phyloP scores from a whole-genome alignment of 2,113 vertebrate species.

The Theristicus caerulescens region DNA sequence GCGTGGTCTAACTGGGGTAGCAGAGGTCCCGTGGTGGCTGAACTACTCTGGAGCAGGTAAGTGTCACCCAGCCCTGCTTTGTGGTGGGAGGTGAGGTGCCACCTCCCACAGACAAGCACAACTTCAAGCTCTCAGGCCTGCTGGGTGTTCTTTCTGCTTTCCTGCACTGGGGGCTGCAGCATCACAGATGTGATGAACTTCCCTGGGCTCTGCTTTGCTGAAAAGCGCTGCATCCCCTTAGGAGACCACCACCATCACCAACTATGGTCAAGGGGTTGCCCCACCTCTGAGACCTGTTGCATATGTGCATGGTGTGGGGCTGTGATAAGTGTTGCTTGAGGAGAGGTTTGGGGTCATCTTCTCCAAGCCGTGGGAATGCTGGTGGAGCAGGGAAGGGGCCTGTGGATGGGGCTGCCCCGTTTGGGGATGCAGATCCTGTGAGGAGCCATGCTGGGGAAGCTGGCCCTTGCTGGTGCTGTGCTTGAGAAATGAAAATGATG shows the following conservation, averaged over 20 bases:
- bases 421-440: accelerated
- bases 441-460: accelerated
- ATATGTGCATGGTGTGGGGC: not conserved
- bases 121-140: not conserved
- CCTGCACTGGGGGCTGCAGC: not conserved
- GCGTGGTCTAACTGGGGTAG: accelerated
- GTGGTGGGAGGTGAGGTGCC: not conserved
- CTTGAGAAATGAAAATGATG: not conserved
- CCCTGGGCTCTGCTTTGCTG: not conserved
- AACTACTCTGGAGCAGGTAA: not conserved
- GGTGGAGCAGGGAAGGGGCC: not conserved
- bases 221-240: not conserved
- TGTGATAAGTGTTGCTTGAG: not conserved
- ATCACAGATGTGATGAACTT: not conserved
- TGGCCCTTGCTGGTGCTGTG: not conserved
- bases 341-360: not conserved
- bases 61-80: not conserved
- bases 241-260: not conserved
- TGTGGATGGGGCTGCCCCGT: not conserved
- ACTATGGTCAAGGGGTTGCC: not conserved
- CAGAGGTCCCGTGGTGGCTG: not conserved
- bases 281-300: not conserved
- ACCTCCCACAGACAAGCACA: not conserved
- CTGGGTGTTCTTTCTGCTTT: not conserved
- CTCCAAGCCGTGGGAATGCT: not conserved